Evolutionary conservation across 2,888 invertebrate genomes (phyloP), one percentile per base, ranked within the genome.

Genomic region (Cephus nigrinus): DNA sequence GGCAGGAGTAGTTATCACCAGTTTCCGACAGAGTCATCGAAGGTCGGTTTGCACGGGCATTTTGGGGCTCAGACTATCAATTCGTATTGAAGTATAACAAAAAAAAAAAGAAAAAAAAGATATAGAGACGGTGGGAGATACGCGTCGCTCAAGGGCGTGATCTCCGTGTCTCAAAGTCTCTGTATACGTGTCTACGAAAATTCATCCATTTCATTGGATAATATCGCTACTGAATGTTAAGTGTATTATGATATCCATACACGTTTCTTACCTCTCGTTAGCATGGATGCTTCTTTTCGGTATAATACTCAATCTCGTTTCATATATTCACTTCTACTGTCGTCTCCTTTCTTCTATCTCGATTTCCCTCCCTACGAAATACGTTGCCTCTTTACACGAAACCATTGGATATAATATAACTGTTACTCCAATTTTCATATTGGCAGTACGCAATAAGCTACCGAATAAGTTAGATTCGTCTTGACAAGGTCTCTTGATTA

Each of bases 1-100:
- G 91, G 97, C 96, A 2, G 98, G 98, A 0, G 97, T 97, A 11
- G 97, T 98, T 76, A 97, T 98, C 78, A 98, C 98, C 2, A 97
- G 97, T 3, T 97, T 96, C 86, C 93, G 97, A 75, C 96, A 97
- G 89, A 97, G 97, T 23, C 96, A 97, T 87, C 92, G 98, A 90
- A 96, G 98, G 96, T 97, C 90, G 84, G 88, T 87, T 72, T 31
- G 23, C 55, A 23, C 55, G 23, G 9, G 55, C 55, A 55, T 9
- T 23, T 55, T 55, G 23, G 15, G 55, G 1, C 55, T 55, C 55
- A 23, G 23, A 9, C 23, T 55, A 23, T 9, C 9, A 55, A 55
- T 55, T 55, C 23, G 55, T 55, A 23, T 55, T 23, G 9, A 55
- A 55, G 1, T 9, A 55, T 55, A 55, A 55, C 2, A 35, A 11